These are phyloP conservation scores for Drosophila greeni DNA, from an alignment of 2,888 invertebrate species.

Conservation along the genomic window DNA sequence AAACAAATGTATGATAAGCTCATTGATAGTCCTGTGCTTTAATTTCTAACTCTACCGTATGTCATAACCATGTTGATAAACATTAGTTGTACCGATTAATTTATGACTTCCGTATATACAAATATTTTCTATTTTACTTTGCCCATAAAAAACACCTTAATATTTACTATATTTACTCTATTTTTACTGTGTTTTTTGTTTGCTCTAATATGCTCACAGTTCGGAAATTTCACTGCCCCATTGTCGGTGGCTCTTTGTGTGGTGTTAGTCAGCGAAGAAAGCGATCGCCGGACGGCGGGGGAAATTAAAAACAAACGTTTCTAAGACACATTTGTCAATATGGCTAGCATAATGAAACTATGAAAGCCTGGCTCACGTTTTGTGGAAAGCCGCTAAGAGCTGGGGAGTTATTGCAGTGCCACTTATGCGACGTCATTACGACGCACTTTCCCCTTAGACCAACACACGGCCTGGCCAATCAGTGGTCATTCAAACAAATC, in stretches of 20 bases:
- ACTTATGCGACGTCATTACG: conserved; percentile 24
- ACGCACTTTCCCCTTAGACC: conserved; percentile 39
- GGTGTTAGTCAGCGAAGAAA: conserved; percentile 50
- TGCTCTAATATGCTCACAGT: conserved; percentile 17
- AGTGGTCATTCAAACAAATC: conserved; percentile 23
- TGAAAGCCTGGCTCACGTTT: conserved; percentile 40
- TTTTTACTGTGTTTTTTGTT: neutral
- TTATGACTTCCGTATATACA: no score
- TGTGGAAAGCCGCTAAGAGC: conserved; percentile 31
- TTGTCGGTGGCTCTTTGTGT: conserved; percentile 33
- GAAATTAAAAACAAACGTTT: conserved; percentile 44
- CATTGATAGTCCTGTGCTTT: no score
- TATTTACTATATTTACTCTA: neutral
- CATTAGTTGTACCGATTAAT: no score
- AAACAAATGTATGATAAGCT: no score
- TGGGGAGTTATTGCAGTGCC: conserved; percentile 31
- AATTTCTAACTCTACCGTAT: no score
- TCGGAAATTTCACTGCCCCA: conserved; percentile 32
- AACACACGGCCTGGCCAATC: conserved; percentile 26
- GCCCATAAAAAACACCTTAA: neutral
- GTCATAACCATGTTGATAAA: no score
- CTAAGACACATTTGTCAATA: conserved; percentile 54
- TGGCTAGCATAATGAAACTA: conserved; percentile 43
- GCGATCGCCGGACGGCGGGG: conserved; percentile 28
- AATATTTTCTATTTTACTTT: neutral